Evolutionary conservation across 2,797 vertebrate genomes (phyloP).

Genomic region (Pristis pectinata): DNA sequence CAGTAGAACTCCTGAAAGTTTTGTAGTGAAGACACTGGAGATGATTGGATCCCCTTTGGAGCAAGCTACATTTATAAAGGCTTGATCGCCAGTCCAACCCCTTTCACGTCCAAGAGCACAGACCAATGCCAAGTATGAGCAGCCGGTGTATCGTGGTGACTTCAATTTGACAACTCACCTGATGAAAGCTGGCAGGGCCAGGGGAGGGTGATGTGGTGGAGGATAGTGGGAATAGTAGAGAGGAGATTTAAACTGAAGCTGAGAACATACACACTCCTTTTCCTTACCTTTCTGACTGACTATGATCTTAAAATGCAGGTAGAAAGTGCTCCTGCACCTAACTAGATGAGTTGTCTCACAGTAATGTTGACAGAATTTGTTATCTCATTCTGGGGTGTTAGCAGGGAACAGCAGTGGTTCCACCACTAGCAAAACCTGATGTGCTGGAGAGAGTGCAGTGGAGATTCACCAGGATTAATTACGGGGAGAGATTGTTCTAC

Average conservation of each 20-base stretch:
- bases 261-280: background rate
- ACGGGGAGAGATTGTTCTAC: too few relatives aligned
- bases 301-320: background rate
- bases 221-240: background rate
- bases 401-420: background rate
- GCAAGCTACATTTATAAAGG: background rate
- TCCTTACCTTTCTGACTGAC: background rate
- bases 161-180: background rate
- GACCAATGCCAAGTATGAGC: background rate
- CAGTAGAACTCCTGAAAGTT: background rate
- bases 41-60: background rate
- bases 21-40: background rate
- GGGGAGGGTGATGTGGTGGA: background rate
- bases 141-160: background rate
- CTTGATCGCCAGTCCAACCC: background rate
- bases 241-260: background rate
- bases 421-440: background rate
- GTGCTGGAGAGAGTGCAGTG: too few relatives aligned
- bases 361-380: background rate
- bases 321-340: background rate
- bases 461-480: too few relatives aligned
- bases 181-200: background rate
- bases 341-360: too few relatives aligned
- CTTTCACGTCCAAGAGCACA: background rate
- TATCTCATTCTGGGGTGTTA: background rate